Percentiles rank a stretch among this genome's conserved stretches.
phyloP scores from a whole-genome alignment of 2,797 vertebrate species.

The Ammospiza maritima region DNA sequence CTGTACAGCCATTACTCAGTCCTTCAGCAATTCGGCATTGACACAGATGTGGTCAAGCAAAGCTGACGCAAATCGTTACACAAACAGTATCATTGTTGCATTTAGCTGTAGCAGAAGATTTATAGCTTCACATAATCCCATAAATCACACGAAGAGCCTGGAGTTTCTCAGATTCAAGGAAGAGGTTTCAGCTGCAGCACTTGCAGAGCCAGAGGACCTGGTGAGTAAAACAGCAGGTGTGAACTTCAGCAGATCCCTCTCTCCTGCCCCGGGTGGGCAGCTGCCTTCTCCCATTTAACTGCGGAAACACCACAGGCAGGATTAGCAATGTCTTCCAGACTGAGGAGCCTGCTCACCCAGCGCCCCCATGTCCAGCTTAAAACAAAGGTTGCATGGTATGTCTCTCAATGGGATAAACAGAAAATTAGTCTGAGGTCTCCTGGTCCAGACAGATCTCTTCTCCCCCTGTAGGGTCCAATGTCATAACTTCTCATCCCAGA shows the following conservation, averaged over 20 bases:
- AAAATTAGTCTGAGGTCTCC: neutral
- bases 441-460: neutral
- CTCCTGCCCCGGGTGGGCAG: neutral
- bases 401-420: accelerated
- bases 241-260: neutral
- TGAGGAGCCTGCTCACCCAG: accelerated
- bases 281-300: neutral
- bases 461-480: accelerated
- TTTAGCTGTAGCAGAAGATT: constrained; percentile 23
- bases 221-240: neutral
- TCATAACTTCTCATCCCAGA: neutral
- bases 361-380: accelerated
- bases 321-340: neutral
- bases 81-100: neutral
- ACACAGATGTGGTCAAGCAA: neutral
- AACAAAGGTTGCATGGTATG: accelerated
- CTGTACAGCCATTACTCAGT: neutral
- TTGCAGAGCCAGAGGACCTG: neutral
- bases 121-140: neutral
- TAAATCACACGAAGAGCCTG: constrained; percentile 21
- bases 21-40: neutral
- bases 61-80: constrained; percentile 5
- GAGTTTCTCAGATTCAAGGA: neutral
- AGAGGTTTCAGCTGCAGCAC: neutral
- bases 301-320: accelerated